Evolutionary conservation across 2,113 vertebrate genomes (phyloP).

Genomic region (Herpailurus yagouaroundi): DNA sequence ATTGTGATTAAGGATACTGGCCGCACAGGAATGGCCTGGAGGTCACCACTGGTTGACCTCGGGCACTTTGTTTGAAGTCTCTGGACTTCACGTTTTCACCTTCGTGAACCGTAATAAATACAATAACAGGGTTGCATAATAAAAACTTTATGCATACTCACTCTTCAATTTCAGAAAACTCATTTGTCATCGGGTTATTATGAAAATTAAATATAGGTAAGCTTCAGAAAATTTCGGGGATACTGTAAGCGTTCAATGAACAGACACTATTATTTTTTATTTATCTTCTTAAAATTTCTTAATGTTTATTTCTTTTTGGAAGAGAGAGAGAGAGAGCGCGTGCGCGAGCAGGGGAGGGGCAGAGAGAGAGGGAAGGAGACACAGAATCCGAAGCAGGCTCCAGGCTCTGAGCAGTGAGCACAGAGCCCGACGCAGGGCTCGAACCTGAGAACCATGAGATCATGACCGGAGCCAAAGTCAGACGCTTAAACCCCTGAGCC

Average conservation of each 20-base stretch:
- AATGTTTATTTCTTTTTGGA: no score
- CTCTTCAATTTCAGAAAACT: conserved; percentile 32
- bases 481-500: no score
- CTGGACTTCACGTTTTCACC: not conserved
- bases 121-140: not conserved
- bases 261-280: not conserved
- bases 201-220: not conserved
- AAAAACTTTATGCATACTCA: not conserved
- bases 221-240: not conserved
- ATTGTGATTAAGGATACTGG: not conserved
- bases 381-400: no score
- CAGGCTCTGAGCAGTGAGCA: no score
- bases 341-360: no score
- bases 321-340: no score
- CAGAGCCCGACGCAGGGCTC: no score
- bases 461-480: no score
- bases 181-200: not conserved
- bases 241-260: not conserved
- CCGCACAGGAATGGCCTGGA: not conserved
- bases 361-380: no score
- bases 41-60: not conserved
- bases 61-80: not conserved
- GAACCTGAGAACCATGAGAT: no score
- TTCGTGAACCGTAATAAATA: not conserved
- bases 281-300: no score